phyloP scores from a whole-genome alignment of 1,140 invertebrate genomes.

The Agraylea sexmaculata region DNA sequence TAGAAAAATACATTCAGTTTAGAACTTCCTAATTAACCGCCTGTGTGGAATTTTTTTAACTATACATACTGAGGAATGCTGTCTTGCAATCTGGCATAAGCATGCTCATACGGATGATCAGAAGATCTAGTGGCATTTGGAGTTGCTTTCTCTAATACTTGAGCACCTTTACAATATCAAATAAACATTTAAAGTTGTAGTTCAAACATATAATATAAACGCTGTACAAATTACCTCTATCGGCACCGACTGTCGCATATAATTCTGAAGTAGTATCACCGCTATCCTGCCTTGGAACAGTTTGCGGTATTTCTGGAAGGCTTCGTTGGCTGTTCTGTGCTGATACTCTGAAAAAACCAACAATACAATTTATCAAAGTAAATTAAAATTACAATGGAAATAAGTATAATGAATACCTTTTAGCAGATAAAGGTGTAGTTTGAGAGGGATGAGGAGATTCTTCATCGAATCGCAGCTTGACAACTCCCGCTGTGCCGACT shows the following conservation, averaged over 20 bases:
- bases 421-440: conserved; percentile 37
- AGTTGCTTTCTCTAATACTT: conserved; percentile 19
- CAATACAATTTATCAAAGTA: neutral
- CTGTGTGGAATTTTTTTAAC: no score
- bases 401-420: conserved; percentile 35
- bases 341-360: conserved; percentile 14
- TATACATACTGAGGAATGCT: conserved; percentile 32
- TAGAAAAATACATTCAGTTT: conserved; percentile 8
- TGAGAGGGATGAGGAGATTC: conserved; percentile 33
- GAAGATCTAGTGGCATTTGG: conserved; percentile 27
- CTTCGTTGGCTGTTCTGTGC: conserved; percentile 37
- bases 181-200: neutral
- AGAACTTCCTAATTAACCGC: no score
- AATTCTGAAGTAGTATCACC: conserved; percentile 37
- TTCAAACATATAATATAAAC: neutral
- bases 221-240: conserved; percentile 26
- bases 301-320: conserved; percentile 38
- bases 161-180: neutral
- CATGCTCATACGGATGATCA: conserved; percentile 38
- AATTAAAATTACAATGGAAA: neutral
- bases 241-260: conserved; percentile 38
- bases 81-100: conserved; percentile 36
- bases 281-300: conserved; percentile 36
- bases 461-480: conserved; percentile 39
- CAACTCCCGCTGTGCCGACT: conserved; percentile 39